Evolutionary conservation across 2,888 invertebrate genomes (phyloP).

Genomic region (Falcaria lacertinaria): DNA sequence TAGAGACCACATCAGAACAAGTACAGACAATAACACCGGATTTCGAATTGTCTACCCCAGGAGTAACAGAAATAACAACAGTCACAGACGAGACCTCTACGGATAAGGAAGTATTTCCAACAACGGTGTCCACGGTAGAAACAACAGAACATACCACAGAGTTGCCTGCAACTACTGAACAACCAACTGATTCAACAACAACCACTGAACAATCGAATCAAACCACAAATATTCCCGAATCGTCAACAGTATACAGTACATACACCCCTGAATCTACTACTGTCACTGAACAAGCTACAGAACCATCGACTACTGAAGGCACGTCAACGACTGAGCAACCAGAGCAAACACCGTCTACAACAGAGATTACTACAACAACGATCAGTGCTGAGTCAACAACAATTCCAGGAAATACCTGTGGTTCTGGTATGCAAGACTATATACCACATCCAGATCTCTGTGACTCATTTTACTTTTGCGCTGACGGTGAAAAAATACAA

Average conservation of each 20-base stretch:
- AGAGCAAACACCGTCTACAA: neutral
- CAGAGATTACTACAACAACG: constrained; percentile 5
- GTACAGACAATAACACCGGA: constrained; percentile 2
- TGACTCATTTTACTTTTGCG: constrained; percentile 36
- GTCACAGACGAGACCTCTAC: neutral
- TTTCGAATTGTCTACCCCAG: constrained; percentile 21
- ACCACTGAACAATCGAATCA: too few relatives aligned
- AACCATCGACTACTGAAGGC: neutral
- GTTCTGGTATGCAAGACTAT: constrained; percentile 24
- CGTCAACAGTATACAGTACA: too few relatives aligned
- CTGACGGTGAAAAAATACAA: constrained; percentile 23
- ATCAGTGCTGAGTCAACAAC: constrained; percentile 6
- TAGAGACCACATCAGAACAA: neutral
- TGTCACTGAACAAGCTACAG: too few relatives aligned
- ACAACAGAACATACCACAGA: too few relatives aligned
- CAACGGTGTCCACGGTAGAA: too few relatives aligned
- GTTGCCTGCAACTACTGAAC: too few relatives aligned
- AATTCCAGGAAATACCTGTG: constrained; percentile 17
- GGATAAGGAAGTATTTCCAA: too few relatives aligned
- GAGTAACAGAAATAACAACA: constrained; percentile 17
- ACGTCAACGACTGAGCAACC: neutral
- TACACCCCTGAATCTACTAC: too few relatives aligned
- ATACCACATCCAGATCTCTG: constrained; percentile 35
- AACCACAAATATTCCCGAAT: too few relatives aligned
- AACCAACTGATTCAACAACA: too few relatives aligned